A percentile compares a stretch with the other conserved stretches of the same genome.
These are phyloP conservation scores for Herpetotheres cachinnans DNA, from an alignment of 2,113 vertebrate species.

Conservation along the genomic window DNA sequence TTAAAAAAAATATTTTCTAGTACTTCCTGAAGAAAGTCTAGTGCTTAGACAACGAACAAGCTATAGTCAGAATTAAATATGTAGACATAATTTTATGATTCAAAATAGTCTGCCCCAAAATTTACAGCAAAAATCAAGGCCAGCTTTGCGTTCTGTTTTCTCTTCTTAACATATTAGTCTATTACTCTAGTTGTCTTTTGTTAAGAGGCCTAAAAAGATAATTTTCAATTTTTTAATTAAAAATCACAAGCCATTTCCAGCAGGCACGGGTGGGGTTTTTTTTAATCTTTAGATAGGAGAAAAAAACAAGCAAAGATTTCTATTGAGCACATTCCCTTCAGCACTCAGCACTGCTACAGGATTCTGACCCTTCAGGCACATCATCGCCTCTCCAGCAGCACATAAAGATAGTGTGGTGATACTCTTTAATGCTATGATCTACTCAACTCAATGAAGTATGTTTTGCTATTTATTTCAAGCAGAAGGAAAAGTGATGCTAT, in stretches of 20 bases:
- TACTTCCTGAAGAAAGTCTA: background rate
- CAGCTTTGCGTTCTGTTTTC: background rate
- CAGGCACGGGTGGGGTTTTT: rapidly evolving
- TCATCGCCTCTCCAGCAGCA: background rate
- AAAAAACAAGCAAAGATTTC: background rate
- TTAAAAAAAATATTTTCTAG: background rate
- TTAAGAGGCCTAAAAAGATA: background rate
- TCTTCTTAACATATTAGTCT: background rate
- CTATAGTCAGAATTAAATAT: background rate
- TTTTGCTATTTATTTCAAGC: background rate
- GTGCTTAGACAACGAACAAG: background rate
- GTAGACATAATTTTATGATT: background rate
- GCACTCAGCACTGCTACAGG: background rate
- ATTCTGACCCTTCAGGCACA: background rate
- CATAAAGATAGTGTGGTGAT: background rate
- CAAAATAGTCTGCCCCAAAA: background rate
- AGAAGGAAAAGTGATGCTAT: background rate
- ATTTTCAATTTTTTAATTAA: background rate
- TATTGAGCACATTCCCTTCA: background rate
- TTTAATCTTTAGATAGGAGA: background rate
- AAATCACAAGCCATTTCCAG: background rate
- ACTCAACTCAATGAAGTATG: background rate
- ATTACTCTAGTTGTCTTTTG: background rate
- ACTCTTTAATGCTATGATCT: background rate
- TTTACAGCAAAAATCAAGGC: background rate